phyloP scores from a whole-genome alignment of 2,113 vertebrate genomes.

The Corydoras sp. region DNA sequence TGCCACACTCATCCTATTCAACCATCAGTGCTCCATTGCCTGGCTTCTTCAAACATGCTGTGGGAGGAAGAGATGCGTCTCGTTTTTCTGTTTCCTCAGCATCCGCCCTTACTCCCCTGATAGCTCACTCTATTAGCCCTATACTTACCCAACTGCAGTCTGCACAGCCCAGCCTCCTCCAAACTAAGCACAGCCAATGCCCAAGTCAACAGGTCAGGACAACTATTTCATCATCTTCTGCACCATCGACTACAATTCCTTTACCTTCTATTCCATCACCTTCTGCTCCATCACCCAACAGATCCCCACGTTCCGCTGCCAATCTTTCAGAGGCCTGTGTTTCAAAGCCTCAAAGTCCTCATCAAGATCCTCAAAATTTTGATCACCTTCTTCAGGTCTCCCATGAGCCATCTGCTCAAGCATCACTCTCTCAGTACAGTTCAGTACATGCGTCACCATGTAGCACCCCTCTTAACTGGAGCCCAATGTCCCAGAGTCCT shows the following conservation, averaged over 20 bases:
- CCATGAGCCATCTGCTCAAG: slow-evolving; percentile 71
- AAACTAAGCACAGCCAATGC: slow-evolving; percentile 61
- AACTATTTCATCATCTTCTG: slow-evolving; percentile 48
- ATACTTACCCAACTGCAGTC: slow-evolving; percentile 75
- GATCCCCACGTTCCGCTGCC: slow-evolving; percentile 63
- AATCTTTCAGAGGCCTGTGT: slow-evolving; percentile 59
- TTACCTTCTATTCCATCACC: slow-evolving; percentile 41
- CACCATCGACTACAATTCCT: too few species aligned
- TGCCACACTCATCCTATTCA: slow-evolving; percentile 53
- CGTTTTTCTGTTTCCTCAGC: slow-evolving; percentile 53
- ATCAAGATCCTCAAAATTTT: slow-evolving; percentile 68
- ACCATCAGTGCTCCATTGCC: slow-evolving; percentile 44
- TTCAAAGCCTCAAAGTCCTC: slow-evolving; percentile 43
- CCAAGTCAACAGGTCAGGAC: slow-evolving; percentile 57
- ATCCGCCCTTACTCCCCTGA: slow-evolving; percentile 66
- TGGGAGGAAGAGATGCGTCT: slow-evolving; percentile 42
- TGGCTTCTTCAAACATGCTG: slow-evolving; percentile 59
- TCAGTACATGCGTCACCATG: slow-evolving; percentile 64
- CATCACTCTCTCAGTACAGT: slow-evolving; percentile 67
- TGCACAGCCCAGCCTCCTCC: slow-evolving; percentile 53
- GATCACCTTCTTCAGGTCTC: slow-evolving; percentile 53
- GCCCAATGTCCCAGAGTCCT: slow-evolving; percentile 74
- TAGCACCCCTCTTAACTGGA: slow-evolving; percentile 73
- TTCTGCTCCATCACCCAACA: slow-evolving; percentile 45
- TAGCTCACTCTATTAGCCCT: slow-evolving; percentile 67